Evolutionary conservation across 2,797 vertebrate genomes (phyloP), one percentile per base, ranked within the genome.

Genomic region (Chiroxiphia lanceolata): DNA sequence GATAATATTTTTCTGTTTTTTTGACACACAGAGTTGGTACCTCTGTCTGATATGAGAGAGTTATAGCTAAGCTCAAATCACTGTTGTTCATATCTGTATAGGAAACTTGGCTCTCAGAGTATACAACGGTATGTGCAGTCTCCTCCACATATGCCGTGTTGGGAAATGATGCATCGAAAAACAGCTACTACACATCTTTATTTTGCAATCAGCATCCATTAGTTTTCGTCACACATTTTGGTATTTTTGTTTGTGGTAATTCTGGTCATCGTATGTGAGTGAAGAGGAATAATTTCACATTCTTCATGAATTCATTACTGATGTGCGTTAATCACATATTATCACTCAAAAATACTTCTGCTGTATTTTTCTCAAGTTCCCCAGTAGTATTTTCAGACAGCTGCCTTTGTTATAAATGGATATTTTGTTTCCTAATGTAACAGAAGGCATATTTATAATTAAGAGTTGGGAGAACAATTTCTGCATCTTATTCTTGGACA

Each of bases 181-280:
- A 31, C 42, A 89, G 57, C 47, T 78, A 42, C 57, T 76, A 59
- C 48, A 83, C 26, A 27, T 90, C 70, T 88, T 96, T 91, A 34
- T 91, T 95, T 83, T 13, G 0, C 45, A 80, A 75, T 80, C 42
- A 61, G 17, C 54, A 51, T 40, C 44, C 20, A 13, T 50, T 56
- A 34, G 21, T 53, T 81, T 59, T 77, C 0, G 0, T 18, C n/a
- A 82, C 26, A 40, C 5, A 7, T 65, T 85, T 77, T 60, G 2
- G 1, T 33, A 53, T 23, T 51, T 23, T 61, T 4, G 0, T 90
- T 87, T 79, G 19, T 7, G 1, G 21, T 70, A 81, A 83, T 50
- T 36, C 15, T 40, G 26, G 50, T 78, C 47, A 72, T 48, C 0
- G 0, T 65, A 50, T 0, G 1, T 61, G 22, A 81, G 51, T 60